Evolutionary conservation across 2,888 invertebrate species (phyloP).

Genomic region (Lasioglossum calceatum): DNA sequence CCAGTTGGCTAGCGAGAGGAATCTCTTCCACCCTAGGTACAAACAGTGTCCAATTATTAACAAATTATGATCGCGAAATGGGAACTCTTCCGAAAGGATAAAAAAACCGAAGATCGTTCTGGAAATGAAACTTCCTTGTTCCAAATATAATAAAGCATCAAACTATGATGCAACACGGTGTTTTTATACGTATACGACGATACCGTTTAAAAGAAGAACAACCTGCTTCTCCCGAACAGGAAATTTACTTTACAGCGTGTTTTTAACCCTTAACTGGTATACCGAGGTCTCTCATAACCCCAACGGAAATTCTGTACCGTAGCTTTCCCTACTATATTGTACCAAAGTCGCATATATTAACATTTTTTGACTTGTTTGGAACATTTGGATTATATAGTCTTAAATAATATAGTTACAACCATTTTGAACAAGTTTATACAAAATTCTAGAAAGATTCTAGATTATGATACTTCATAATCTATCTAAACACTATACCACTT

Average conservation of each 20-base stretch:
- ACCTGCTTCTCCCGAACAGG: neutral
- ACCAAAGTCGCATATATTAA: too few relatives aligned
- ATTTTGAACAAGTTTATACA: too few relatives aligned
- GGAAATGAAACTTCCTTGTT: conserved; percentile 1
- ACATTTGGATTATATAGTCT: too few relatives aligned
- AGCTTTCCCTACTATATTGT: too few relatives aligned
- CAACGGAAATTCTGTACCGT: too few relatives aligned
- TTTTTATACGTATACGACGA: neutral
- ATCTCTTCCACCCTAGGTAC: conserved; percentile 72
- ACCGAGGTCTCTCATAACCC: too few relatives aligned
- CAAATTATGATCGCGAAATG: conserved; percentile 81
- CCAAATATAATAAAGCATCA: neutral
- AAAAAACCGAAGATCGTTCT: conserved; percentile 50
- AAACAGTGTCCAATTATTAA: conserved; percentile 81
- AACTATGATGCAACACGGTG: neutral
- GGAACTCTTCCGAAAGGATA: conserved; percentile 77
- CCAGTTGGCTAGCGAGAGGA: conserved; percentile 82
- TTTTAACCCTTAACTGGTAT: too few relatives aligned
- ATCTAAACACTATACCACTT: too few relatives aligned
- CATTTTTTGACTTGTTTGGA: too few relatives aligned
- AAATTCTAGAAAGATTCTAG: too few relatives aligned
- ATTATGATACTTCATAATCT: too few relatives aligned
- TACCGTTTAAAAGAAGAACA: neutral
- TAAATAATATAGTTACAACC: too few relatives aligned
- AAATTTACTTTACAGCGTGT: neutral